Evolutionary conservation across 1,140 invertebrate genomes (phyloP).

Genomic region (Rhopalosiphum padi): DNA sequence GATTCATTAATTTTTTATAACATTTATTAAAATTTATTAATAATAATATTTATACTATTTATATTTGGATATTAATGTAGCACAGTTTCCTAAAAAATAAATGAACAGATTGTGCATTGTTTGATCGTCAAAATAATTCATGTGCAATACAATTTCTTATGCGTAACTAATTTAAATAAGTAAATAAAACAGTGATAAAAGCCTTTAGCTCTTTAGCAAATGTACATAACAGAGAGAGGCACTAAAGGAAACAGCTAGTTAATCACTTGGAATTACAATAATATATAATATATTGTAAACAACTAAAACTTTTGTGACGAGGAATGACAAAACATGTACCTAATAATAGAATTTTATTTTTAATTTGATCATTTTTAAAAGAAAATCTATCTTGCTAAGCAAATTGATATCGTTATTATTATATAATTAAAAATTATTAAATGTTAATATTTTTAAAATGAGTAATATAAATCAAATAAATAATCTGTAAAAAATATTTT

Average conservation of each 20-base stretch:
- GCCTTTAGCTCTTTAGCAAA: background rate
- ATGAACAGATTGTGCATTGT: background rate
- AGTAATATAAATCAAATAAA: background rate
- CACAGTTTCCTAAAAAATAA: background rate
- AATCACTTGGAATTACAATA: background rate
- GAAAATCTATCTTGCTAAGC: background rate
- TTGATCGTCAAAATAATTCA: background rate
- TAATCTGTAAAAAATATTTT: background rate
- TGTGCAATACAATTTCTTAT: background rate
- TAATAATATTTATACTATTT: background rate
- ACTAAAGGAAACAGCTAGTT: background rate
- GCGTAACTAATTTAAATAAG: constrained; percentile 12
- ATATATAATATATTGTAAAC: background rate
- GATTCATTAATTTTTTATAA: background rate
- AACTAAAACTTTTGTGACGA: background rate
- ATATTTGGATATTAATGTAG: background rate
- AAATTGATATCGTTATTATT: background rate
- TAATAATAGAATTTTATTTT: background rate
- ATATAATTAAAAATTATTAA: background rate
- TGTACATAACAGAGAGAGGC: background rate
- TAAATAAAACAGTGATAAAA: constrained; percentile 22
- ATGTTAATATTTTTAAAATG: background rate
- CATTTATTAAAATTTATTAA: background rate
- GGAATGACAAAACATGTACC: background rate
- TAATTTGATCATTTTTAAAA: background rate